Evolutionary conservation across 2,888 invertebrate species (phyloP).

Genomic region (Acanthosepion lycidas): DNA sequence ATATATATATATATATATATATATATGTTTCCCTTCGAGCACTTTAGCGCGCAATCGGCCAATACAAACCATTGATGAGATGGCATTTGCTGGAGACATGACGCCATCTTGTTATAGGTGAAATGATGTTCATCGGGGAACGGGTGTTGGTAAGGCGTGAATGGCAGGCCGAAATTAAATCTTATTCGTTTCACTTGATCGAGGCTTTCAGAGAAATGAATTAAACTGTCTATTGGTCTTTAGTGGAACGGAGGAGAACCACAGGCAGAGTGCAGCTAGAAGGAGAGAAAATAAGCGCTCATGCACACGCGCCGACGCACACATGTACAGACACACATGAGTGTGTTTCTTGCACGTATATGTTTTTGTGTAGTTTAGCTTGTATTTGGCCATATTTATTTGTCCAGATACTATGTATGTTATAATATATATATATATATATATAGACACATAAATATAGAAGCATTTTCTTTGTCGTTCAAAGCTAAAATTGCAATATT

Average conservation of each 20-base stretch:
- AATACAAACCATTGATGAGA: not conserved
- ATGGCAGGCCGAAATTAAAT: not conserved
- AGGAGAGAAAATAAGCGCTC: too few species aligned
- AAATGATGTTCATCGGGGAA: not conserved
- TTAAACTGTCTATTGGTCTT: not conserved
- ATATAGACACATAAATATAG: not conserved
- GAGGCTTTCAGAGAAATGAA: not conserved
- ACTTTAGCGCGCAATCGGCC: not conserved
- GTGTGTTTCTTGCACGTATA: too few species aligned
- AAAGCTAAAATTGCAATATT: too few species aligned
- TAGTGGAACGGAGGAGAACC: not conserved
- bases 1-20: not conserved
- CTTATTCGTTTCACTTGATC: not conserved
- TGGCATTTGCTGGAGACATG: not conserved
- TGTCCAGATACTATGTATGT: too few species aligned
- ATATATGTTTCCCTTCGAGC: not conserved
- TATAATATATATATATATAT: too few species aligned
- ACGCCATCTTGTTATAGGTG: not conserved
- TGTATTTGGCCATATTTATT: too few species aligned
- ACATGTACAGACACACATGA: too few species aligned
- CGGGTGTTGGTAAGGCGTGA: not conserved
- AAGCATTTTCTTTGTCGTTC: too few species aligned
- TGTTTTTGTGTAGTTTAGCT: too few species aligned
- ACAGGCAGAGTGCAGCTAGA: not conserved
- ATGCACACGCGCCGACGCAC: too few species aligned